Evolutionary conservation across 2,888 invertebrate species (phyloP), one percentile per base, ranked within the genome.

Genomic region (Habroteleia sp.): DNA sequence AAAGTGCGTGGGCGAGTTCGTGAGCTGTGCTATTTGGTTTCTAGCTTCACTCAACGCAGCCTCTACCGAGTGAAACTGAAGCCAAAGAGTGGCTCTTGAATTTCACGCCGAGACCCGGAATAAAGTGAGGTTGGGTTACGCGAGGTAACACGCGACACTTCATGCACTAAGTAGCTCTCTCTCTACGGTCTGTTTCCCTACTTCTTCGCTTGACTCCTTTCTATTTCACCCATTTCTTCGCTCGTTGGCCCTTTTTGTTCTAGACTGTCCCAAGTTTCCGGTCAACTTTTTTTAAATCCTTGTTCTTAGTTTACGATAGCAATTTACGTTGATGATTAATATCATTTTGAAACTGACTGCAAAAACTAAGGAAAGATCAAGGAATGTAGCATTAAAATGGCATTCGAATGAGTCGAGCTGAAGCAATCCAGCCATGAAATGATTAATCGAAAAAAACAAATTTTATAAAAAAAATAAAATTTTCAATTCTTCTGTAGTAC

Each of bases 61-160:
- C 60, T 74, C 80, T 68, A 60, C 52, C 46, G 62, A 78, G 74
- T 77, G 84, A 85, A 86, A 86, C 84, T 81, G 85, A 85, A 86
- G 83, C 85, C 84, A 81, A 82, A 83, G 81, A 84, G 82, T 77
- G 78, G 78, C 84, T 84, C 86, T 86, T 85, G 81, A 81, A 80
- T 86, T 86, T 84, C 86, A 84, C 77, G 74, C 44, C 77, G 80
- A 78, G 77, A 79, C 80, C 80, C 72, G 77, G 52, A 75, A 69
- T 66, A 75, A 77, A 80, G 79, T 63, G 74, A 79, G 82, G 77
- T 84, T 84, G 69, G 71, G 79, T 85, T 84, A 84, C 85, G 71
- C 74, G 62, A 77, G 74, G 79, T 68, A 82, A 84, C 83, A 82
- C 83, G 84, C 83, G 84, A 86, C 85, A 85, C 85, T 86, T 83